These are phyloP conservation scores for Eidolon helvum DNA, from an alignment of 2,113 vertebrate species.

Conservation along the genomic window DNA sequence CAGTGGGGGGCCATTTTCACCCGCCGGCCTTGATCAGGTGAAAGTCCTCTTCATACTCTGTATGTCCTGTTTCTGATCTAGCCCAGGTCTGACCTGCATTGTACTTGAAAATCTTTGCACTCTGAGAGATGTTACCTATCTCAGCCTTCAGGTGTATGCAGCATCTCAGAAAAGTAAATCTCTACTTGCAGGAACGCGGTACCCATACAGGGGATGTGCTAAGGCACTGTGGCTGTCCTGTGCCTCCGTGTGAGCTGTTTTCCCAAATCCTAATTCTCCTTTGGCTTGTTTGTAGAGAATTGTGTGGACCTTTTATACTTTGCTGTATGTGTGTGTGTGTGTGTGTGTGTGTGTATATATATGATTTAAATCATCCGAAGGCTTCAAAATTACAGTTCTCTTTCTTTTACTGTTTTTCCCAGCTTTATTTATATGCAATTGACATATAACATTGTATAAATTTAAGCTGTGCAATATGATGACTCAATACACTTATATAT, in stretches of 20 bases:
- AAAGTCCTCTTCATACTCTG: not conserved
- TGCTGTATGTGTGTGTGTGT: rapidly evolving
- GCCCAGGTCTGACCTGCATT: too few relatives aligned
- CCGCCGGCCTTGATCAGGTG: not conserved
- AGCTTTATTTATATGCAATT: not conserved
- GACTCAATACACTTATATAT: not conserved
- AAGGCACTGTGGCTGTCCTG: not conserved
- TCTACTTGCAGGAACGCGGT: not conserved
- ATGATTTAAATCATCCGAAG: not conserved
- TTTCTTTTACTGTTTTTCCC: not conserved
- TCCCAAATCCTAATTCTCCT: not conserved
- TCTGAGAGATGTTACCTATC: not conserved
- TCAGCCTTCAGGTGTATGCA: not conserved
- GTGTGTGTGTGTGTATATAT: too few relatives aligned
- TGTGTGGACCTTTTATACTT: not conserved
- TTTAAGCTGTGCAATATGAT: not conserved
- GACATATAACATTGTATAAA: not conserved
- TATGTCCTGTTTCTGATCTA: not conserved
- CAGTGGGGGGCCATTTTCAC: not conserved
- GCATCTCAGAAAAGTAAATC: not conserved
- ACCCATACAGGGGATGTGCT: not conserved
- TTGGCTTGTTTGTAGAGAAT: not conserved
- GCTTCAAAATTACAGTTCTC: not conserved
- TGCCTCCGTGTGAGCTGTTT: not conserved
- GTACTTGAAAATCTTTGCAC: not conserved